Conservation (phyloP, 2,113 vertebrate genomes). For the Hydropotes inermis region DNA sequence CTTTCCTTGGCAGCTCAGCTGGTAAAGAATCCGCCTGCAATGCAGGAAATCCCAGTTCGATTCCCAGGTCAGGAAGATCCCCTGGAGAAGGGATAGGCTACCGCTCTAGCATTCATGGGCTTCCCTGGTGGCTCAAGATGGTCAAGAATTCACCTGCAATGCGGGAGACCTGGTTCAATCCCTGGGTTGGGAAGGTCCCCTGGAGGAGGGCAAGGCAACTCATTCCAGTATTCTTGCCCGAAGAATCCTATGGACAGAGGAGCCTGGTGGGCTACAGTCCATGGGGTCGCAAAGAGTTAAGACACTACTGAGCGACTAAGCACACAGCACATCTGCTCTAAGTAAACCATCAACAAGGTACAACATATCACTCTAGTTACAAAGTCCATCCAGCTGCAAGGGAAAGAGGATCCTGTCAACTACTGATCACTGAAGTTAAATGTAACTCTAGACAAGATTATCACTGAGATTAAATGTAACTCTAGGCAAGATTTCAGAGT, state of each 20-base stretch:
- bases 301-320: background rate
- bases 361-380: background rate
- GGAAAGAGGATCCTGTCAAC: background rate
- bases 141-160: background rate
- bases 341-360: background rate
- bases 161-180: rapidly evolving
- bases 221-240: background rate
- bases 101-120: background rate
- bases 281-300: background rate
- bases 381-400: background rate
- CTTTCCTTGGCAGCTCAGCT: background rate
- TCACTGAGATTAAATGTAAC: background rate
- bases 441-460: background rate
- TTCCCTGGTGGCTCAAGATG: background rate
- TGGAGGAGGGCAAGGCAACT: background rate
- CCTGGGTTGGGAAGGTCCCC: background rate
- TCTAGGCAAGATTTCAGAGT: background rate
- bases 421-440: background rate
- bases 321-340: background rate
- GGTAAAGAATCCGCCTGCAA: background rate
- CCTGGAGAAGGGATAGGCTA: background rate
- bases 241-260: background rate
- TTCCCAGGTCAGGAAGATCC: background rate
- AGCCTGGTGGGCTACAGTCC: background rate
- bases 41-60: rapidly evolving